Evolutionary conservation across 2,888 invertebrate genomes (phyloP), one percentile per base, ranked within the genome.

Genomic region (Chrysina gloriosa): DNA sequence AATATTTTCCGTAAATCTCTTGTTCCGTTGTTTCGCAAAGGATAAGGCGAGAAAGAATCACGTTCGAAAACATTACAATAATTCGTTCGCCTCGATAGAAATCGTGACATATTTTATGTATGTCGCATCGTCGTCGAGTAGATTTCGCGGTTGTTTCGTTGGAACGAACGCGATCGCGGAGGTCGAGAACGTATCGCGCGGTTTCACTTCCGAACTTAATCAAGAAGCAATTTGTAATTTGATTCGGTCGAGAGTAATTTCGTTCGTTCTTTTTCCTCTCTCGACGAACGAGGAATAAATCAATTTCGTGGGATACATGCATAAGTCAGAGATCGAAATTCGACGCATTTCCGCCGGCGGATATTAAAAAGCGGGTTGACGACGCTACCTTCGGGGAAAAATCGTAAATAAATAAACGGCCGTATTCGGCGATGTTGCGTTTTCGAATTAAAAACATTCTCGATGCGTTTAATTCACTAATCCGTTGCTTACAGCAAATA

Each of bases 191-290:
- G 45, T 21, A 16, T 45, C 14, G 14, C 9, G 45, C 21, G 16
- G 21, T 45, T 9, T 45, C 45, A 21, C 45, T 9, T 9, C 19
- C 7, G n/a, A 52, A 52, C 19, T 52, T 52, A 34, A 52, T 52
- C 52, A 52, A 52, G 52, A 52, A 52, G 29, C 52, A 52, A 52
- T 52, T 52, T 52, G 52, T 29, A 52, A 52, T 52, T 52, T 52
- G 52, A 52, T 52, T 31, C 52, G 16, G 31, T 16, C 9, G 45
- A 63, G 34, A 45, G 63, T 47, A 63, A 63, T 63, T 63, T 45
- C 21, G 31, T 47, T 63, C 25, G 45, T 31, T 63, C n/a, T n/a
- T n/a, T n/a, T n/a, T n/a, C n/a, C n/a, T 63, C 9, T 27, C 45
- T 7, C 47, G 3, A 23, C 2, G 11, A 25, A 45, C 11, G 29